Percentiles rank a stretch among this genome's conserved stretches.
phyloP scores from a whole-genome alignment of 2,797 vertebrate species.

The Petrocephalus sullivani region DNA sequence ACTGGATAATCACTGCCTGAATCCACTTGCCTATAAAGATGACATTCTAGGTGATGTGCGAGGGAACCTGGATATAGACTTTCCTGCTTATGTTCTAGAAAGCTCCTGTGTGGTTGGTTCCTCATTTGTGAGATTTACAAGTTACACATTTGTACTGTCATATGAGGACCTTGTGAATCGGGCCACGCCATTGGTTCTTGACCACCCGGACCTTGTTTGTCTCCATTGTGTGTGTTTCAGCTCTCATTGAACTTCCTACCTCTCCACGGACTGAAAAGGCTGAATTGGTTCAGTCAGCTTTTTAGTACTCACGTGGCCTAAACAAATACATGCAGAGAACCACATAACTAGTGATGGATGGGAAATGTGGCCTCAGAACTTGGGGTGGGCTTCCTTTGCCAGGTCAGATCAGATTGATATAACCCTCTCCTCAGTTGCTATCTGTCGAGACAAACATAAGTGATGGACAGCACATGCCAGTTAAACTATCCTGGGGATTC shows the following conservation, averaged over 20 bases:
- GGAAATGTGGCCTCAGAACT: not conserved
- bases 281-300: not conserved
- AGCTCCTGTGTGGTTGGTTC: not conserved
- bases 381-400: not conserved
- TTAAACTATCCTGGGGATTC: not conserved
- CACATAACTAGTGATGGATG: not conserved
- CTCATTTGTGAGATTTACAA: not conserved
- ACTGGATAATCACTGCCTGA: not conserved
- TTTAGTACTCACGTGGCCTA: not conserved
- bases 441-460: not conserved
- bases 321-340: not conserved
- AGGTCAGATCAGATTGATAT: not conserved
- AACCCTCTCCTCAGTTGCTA: not conserved
- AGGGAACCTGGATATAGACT: not conserved
- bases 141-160: not conserved
- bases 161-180: not conserved
- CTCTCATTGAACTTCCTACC: constrained; percentile 1
- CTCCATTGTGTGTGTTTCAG: not conserved
- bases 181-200: not conserved
- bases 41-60: not conserved
- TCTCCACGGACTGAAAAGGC: not conserved
- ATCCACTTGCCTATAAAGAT: not conserved
- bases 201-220: not conserved
- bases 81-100: not conserved
- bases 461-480: not conserved